phyloP scores from a whole-genome alignment of 2,113 vertebrate genomes.

The Cranoglanis bouderius region DNA sequence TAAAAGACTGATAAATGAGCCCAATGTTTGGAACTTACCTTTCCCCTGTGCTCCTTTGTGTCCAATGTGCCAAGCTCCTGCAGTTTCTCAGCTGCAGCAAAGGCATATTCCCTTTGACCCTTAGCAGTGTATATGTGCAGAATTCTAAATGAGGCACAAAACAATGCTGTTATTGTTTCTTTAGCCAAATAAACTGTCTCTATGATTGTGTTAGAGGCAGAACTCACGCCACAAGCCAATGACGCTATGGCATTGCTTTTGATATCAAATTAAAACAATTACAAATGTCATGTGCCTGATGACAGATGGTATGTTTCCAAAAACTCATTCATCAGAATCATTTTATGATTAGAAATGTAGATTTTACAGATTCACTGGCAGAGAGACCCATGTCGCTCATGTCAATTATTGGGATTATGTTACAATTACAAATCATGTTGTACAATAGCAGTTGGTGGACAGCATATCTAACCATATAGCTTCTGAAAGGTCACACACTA shows the following conservation, averaged over 20 bases:
- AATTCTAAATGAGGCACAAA: constrained; percentile 69
- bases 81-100: constrained; percentile 80
- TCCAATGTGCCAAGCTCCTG: constrained; percentile 74
- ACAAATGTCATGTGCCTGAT: not conserved
- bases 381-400: not conserved
- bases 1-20: not conserved
- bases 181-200: not conserved
- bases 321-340: not conserved
- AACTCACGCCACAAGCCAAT: not conserved
- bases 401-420: not conserved
- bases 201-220: not conserved
- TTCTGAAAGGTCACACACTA: not conserved
- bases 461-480: not conserved
- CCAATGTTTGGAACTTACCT: constrained; percentile 67
- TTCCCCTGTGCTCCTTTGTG: constrained; percentile 86
- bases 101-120: constrained; percentile 80
- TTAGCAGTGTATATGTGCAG: constrained; percentile 86
- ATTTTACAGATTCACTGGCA: not conserved
- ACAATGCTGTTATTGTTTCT: not conserved
- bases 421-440: not conserved
- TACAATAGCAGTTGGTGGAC: not conserved
- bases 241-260: not conserved
- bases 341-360: not conserved
- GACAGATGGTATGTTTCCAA: not conserved
- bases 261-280: not conserved